These are phyloP conservation scores for Rhinophrynus dorsalis DNA, from an alignment of 2,797 vertebrate species.

Conservation along the genomic window DNA sequence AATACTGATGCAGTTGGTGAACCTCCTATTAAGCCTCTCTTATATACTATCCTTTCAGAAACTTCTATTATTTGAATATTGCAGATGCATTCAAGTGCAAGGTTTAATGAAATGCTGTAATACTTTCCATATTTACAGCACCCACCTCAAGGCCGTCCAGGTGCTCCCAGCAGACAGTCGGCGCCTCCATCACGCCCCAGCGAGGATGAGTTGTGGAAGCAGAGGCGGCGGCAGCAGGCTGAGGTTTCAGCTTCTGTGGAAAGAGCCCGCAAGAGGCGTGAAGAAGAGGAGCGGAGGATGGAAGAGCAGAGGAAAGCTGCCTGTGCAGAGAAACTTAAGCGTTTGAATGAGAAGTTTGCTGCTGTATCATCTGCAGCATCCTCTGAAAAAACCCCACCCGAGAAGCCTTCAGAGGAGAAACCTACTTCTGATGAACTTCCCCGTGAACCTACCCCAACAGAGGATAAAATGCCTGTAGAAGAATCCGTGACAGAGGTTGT, in stretches of 20 bases:
- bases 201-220: slow-evolving; percentile 95
- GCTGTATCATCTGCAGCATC: slow-evolving; percentile 27
- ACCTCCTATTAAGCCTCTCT: no score
- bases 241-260: slow-evolving; percentile 94
- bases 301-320: slow-evolving; percentile 95
- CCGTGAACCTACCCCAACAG: not conserved
- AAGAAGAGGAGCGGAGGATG: slow-evolving; percentile 94
- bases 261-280: slow-evolving; percentile 87
- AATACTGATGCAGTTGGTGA: no score
- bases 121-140: slow-evolving; percentile 54
- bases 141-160: slow-evolving; percentile 66
- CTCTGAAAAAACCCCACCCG: slow-evolving; percentile 62
- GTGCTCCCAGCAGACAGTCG: slow-evolving; percentile 64
- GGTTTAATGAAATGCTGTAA: not conserved
- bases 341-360: slow-evolving; percentile 90
- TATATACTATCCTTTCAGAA: no score
- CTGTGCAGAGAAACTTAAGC: slow-evolving; percentile 95
- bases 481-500: slow-evolving; percentile 53
- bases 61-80: no score
- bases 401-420: slow-evolving; percentile 55
- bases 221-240: slow-evolving; percentile 88
- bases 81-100: not conserved
- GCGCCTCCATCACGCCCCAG: slow-evolving; percentile 73
- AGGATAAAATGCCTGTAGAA: not conserved
- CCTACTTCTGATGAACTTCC: slow-evolving; percentile 45